Base-by-base conservation (phyloP, 1,140 invertebrate genomes). In the Zophobas morio region DNA sequence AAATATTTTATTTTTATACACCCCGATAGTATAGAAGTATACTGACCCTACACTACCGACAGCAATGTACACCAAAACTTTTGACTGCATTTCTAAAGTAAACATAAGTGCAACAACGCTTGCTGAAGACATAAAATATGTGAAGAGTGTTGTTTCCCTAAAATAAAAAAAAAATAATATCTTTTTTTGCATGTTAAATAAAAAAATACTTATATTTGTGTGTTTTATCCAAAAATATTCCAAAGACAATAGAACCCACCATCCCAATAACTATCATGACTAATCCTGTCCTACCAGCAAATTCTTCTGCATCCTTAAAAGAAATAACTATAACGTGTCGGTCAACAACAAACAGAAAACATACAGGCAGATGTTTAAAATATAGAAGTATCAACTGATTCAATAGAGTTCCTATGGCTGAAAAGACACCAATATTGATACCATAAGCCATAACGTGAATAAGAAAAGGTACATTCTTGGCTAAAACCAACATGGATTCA, bases 221-320 rank as follows among this genome's bases (percentile, higher is more conserved):
- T 0, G 90, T 91, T 78, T 87, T 91, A 76, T 95, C 94, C 6
- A 96, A 86, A 84, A 93, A 88, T 60, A 93, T 82, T 32, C 94
- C 94, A 53, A 90, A 91, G 35, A 90, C 82, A 6, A 95, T 87
- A 0, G 93, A 91, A 2, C 94, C 94, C 0, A 90, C 37, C 85
- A 95, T 91, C 53, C 94, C 94, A 33, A 89, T 86, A 0, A 94
- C 78, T 1, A 94, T 91, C 72, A 95, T 90, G 0, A 90, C 86
- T 8, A 95, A 84, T 6, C 94, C 94, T 81, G 95, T 92, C 79
- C 88, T 84, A 6, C 94, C 94, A 8, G 90, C 91, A 79, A 90
- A 88, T 79, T 89, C 85, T 77, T 89, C 88, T 54, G 39, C 66
- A 49, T 80, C 74, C 81, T 82, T 37, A 73, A 76, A 77, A 6